These are phyloP conservation scores for Drosophila subobscura DNA, from an alignment of 1,140 invertebrate genomes.

Conservation along the genomic window DNA sequence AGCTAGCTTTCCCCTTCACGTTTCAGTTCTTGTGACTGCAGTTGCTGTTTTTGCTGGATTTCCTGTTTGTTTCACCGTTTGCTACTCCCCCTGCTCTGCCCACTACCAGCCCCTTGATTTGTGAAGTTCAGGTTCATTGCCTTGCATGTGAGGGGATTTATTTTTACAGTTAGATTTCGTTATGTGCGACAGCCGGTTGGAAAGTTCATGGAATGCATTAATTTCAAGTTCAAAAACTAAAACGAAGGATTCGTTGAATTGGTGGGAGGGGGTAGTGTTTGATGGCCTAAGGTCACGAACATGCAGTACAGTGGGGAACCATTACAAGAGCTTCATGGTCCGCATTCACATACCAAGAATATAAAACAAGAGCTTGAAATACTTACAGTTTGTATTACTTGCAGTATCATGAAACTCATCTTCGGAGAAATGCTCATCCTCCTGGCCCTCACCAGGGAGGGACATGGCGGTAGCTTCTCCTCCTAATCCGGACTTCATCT, in stretches of 20 bases:
- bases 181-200: background rate
- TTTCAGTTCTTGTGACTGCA: slow-evolving; percentile 13
- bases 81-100: background rate
- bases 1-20: background rate
- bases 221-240: slow-evolving; percentile 68
- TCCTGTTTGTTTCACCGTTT: slow-evolving; percentile 30
- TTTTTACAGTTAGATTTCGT: slow-evolving; percentile 53
- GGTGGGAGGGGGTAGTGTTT: slow-evolving; percentile 1
- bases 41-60: slow-evolving; percentile 24
- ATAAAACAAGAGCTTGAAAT: background rate
- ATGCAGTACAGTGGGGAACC: slow-evolving; percentile 19
- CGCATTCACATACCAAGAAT: background rate
- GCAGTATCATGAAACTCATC: slow-evolving; percentile 53
- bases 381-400: slow-evolving; percentile 59
- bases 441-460: background rate
- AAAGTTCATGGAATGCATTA: slow-evolving; percentile 17
- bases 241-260: too few species aligned
- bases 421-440: slow-evolving; percentile 34
- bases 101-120: slow-evolving; percentile 18
- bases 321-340: background rate
- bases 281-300: slow-evolving; percentile 61
- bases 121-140: slow-evolving; percentile 76
- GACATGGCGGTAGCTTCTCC: too few species aligned
- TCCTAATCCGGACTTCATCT: slow-evolving; percentile 8
- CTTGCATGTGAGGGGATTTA: slow-evolving; percentile 68